A percentile compares a stretch with the other conserved stretches of the same genome.
Conservation (phyloP, 2,888 invertebrate species). For the Microctonus brassicae region DNA sequence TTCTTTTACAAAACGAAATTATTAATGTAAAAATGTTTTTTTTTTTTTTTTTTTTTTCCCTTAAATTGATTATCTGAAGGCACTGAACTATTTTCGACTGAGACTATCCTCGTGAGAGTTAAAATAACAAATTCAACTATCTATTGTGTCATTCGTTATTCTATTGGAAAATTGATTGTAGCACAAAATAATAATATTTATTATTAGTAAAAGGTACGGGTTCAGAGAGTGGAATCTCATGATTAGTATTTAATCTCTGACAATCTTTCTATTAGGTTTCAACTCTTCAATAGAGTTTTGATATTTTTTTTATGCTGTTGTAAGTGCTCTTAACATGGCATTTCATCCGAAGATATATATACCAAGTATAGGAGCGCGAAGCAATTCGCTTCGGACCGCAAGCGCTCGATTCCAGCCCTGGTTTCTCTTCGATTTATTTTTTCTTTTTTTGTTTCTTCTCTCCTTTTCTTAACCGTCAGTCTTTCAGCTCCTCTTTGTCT, state of each 20-base stretch:
- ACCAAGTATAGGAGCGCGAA: conserved; percentile 32
- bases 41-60: neutral
- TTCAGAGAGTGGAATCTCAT: conserved; percentile 15
- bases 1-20: neutral
- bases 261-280: conserved; percentile 19
- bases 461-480: neutral
- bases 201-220: neutral
- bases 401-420: conserved; percentile 28
- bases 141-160: neutral
- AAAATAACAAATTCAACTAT: neutral
- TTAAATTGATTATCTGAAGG: neutral
- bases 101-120: neutral
- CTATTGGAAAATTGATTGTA: neutral
- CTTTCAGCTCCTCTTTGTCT: conserved; percentile 12
- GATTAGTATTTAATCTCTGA: conserved; percentile 21
- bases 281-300: too few relatives aligned
- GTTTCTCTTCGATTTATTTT: conserved; percentile 25
- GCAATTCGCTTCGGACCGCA: conserved; percentile 35
- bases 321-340: conserved; percentile 28
- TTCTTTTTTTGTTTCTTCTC: neutral
- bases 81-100: neutral
- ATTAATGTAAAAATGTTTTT: conserved; percentile 5
- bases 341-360: conserved; percentile 35
- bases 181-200: conserved; percentile 17
- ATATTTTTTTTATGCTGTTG: conserved; percentile 12